Conservation (phyloP, 2,113 vertebrate genomes). For the Crypturellus undulatus region DNA sequence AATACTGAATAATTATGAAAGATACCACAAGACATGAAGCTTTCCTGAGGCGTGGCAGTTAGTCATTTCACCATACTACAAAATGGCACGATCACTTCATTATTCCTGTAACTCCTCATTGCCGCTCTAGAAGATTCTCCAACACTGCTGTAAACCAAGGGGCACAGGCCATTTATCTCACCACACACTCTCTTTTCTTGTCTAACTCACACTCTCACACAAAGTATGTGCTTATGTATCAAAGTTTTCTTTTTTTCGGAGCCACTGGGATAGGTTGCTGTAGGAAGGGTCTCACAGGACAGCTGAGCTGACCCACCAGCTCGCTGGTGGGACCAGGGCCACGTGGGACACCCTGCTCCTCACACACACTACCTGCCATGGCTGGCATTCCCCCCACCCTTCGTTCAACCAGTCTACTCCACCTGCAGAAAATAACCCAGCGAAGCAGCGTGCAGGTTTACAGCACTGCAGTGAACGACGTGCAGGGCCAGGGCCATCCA, state of each 20-base stretch:
- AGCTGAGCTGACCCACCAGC: too few species aligned
- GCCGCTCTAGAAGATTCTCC: background rate
- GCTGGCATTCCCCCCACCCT: background rate
- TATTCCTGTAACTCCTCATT: background rate
- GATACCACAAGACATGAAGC: background rate
- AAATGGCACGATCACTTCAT: background rate
- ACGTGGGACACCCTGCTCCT: background rate
- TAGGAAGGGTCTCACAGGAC: background rate
- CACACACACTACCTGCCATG: accelerated
- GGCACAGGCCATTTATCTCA: background rate
- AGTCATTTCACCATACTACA: too few species aligned
- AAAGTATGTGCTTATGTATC: too few species aligned
- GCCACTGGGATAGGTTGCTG: too few species aligned
- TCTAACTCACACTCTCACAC: background rate
- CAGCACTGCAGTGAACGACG: accelerated
- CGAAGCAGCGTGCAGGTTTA: accelerated
- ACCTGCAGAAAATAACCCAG: background rate
- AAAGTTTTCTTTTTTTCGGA: background rate
- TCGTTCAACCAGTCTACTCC: accelerated
- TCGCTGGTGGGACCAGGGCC: too few species aligned
- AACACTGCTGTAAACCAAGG: too few species aligned
- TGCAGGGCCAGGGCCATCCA: background rate
- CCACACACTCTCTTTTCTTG: background rate
- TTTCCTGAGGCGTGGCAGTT: background rate
- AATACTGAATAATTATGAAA: background rate